These are phyloP conservation scores for Myiozetetes cayanensis DNA, from an alignment of 2,113 vertebrate genomes.

Conservation along the genomic window DNA sequence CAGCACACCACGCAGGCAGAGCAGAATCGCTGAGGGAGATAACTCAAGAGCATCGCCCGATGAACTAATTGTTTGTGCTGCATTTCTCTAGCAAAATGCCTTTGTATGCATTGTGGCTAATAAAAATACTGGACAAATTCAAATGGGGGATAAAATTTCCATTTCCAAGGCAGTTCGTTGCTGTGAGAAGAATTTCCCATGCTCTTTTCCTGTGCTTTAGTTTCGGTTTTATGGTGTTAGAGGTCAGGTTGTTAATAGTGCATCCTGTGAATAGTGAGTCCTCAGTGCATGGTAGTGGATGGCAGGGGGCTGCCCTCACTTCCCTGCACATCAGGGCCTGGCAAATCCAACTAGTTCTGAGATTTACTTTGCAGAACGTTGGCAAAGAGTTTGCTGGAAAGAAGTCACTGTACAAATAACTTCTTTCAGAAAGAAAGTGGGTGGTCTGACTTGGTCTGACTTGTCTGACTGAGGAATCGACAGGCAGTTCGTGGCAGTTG, in stretches of 20 bases:
- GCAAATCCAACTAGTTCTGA: background rate
- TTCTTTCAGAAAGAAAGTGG: background rate
- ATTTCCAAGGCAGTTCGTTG: background rate
- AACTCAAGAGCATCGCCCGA: background rate
- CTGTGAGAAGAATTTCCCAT: background rate
- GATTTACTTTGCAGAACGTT: background rate
- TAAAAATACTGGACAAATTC: background rate
- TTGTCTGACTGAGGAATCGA: background rate
- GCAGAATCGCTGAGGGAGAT: background rate
- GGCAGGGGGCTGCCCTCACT: background rate
- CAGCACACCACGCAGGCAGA: accelerated
- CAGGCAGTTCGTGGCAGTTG: background rate
- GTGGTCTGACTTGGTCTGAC: background rate
- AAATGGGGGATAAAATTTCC: background rate
- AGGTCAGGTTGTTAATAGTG: background rate
- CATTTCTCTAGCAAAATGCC: background rate
- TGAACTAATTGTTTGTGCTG: background rate
- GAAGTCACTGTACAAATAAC: background rate
- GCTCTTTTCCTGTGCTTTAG: background rate
- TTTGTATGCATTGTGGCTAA: background rate
- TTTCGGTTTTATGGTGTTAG: background rate
- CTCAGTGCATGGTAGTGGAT: background rate
- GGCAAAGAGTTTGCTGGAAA: background rate
- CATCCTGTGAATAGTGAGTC: background rate
- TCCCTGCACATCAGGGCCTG: accelerated